Evolutionary conservation across 2,113 vertebrate species (phyloP).

Genomic region (Zosterops borbonicus): DNA sequence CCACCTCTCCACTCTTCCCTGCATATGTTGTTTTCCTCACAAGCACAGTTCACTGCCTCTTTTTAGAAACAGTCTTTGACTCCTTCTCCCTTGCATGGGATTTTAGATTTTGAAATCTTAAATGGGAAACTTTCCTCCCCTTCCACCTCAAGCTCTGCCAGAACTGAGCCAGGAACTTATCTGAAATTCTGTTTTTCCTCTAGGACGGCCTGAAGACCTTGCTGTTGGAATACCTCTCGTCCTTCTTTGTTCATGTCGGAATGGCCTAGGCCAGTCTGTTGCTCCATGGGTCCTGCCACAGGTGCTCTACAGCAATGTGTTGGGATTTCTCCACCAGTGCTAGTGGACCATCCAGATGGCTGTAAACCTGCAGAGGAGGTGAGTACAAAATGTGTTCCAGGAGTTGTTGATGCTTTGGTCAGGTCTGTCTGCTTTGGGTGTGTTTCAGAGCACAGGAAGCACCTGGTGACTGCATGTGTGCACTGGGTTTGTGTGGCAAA

Average conservation of each 20-base stretch:
- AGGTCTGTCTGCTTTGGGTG: background rate
- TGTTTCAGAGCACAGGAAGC: background rate
- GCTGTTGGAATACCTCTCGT: background rate
- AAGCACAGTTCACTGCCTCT: slow-evolving; percentile 19
- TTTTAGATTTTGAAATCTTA: background rate
- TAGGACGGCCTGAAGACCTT: slow-evolving; percentile 8
- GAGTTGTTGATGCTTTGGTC: background rate
- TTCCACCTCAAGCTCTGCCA: background rate
- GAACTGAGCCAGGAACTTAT: background rate
- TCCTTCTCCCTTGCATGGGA: background rate
- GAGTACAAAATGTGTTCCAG: background rate
- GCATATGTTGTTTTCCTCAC: slow-evolving; percentile 57
- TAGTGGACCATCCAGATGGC: slow-evolving; percentile 39
- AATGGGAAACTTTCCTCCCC: background rate
- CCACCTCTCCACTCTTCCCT: slow-evolving; percentile 41
- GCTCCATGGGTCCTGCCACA: background rate
- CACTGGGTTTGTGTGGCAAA: background rate
- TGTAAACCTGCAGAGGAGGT: slow-evolving; percentile 55
- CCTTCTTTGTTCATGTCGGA: background rate
- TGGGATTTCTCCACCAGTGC: background rate
- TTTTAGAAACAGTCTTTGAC: slow-evolving; percentile 45
- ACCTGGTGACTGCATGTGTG: background rate
- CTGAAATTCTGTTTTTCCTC: slow-evolving; percentile 15
- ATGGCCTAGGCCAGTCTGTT: slow-evolving; percentile 13
- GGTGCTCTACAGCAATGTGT: background rate